These are phyloP conservation scores for Syngnathus acus DNA, from an alignment of 2,797 vertebrate species.

Conservation along the genomic window DNA sequence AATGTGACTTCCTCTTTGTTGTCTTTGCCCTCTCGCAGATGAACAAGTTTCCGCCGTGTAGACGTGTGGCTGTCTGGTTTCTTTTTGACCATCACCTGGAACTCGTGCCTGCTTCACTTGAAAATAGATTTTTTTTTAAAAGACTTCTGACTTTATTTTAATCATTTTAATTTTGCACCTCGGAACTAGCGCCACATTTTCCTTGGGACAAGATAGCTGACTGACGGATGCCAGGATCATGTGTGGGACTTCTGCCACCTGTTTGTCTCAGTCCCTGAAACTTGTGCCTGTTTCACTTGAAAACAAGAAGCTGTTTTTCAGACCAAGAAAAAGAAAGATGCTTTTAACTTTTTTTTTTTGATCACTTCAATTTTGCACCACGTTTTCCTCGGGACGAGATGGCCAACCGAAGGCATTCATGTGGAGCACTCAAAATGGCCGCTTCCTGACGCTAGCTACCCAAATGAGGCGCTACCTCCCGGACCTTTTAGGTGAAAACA, in stretches of 20 bases:
- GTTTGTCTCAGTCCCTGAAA: not conserved
- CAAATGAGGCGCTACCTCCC: conserved; percentile 45
- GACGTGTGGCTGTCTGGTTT: not conserved
- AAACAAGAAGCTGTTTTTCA: not conserved
- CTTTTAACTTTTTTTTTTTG: not conserved
- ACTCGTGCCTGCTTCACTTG: conserved; percentile 3
- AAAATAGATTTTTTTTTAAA: not conserved
- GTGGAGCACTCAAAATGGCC: conserved; percentile 29
- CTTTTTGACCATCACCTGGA: not conserved
- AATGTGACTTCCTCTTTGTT: not conserved
- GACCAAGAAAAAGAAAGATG: not conserved
- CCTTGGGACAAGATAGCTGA: not conserved
- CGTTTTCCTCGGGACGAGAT: not conserved
- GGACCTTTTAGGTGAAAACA: conserved; percentile 22
- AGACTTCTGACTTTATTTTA: not conserved
- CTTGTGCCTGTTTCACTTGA: not conserved
- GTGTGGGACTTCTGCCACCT: no score
- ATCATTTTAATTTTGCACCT: conserved; percentile 2
- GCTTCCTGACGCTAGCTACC: conserved; percentile 45
- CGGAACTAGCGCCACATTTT: not conserved
- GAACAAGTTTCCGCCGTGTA: conserved; percentile 93
- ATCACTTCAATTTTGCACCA: conserved; percentile 4
- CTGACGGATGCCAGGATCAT: not conserved
- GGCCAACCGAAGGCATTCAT: not conserved
- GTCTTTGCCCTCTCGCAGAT: conserved; percentile 67